Evolutionary conservation across 2,113 vertebrate genomes (phyloP).

Genomic region (Notiomystis cincta): DNA sequence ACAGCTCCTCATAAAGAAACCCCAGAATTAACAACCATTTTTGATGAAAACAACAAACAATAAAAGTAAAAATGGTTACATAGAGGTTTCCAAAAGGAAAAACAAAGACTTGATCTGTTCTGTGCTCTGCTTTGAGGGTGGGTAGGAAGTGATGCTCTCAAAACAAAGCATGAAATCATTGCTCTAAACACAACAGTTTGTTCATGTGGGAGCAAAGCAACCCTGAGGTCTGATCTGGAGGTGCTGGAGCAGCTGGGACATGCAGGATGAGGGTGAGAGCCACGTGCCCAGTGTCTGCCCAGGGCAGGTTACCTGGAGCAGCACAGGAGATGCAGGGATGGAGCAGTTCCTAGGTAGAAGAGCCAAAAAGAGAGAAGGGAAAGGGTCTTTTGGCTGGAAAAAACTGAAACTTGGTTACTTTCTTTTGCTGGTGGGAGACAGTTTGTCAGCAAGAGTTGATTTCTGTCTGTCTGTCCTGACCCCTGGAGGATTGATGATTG

Average conservation of each 20-base stretch:
- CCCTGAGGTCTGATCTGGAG: neutral
- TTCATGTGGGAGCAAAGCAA: neutral
- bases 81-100: neutral
- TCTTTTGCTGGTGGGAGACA: neutral
- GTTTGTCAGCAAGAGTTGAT: neutral
- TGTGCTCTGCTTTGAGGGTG: neutral
- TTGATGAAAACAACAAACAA: neutral
- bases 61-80: neutral
- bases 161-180: neutral
- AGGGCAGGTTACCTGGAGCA: neutral
- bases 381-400: neutral
- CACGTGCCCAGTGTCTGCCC: accelerated
- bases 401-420: neutral
- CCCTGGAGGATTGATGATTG: neutral
- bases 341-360: neutral
- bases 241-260: neutral
- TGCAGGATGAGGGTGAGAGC: neutral
- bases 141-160: neutral
- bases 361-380: accelerated
- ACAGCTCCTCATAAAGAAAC: neutral
- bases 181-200: neutral
- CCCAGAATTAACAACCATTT: neutral
- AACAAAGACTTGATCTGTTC: neutral
- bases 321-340: neutral
- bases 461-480: neutral